Base-by-base conservation (phyloP, 1,140 invertebrate genomes). In the Magallana angulata region DNA sequence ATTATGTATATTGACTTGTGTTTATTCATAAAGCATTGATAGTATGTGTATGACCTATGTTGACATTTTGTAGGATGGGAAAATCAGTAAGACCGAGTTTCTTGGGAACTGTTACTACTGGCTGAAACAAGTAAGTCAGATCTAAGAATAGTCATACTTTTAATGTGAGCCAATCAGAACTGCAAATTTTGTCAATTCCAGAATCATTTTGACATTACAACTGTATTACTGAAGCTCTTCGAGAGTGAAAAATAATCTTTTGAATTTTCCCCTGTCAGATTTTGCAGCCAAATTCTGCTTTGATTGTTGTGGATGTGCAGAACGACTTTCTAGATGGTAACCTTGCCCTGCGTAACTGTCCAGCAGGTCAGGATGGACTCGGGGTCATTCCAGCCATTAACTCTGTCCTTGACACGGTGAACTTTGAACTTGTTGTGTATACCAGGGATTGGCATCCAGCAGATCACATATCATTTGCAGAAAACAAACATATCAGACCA, bases 291-390 rank as follows among this genome's bases (percentile, higher is more conserved):
- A 97, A 97, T 84, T 97, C 91, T 64, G 98, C 97, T n/a, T 97
- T 99, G 92, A 95, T 99, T 57, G 96, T 99, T 87, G 97, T 99
- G 82, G 99, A 99, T 95, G 98, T 99, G 5, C 99, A 99, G 95
- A 99, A 99, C 95, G 99, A 99, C 95, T 99, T 99, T 95, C 99
- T 99, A 92, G 96, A 97, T 86, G 99, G 99, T 80, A 98, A 98
- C 14, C 96, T 99, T 84, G 97, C 99, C 92, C 97, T 99, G 91
- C 97, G 97, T 93, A 97, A 98, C 91, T 99, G 98, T 94, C 97
- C 97, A 83, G 98, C 98, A 36, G 97, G 97, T 92, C 98, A 99
- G 89, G 97, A 99, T 94, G 94, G 93, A 7, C 84, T 71, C 18
- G 92, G 91, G 30, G 94, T 95, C 24, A 89, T 96, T 12, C 97